Evolutionary conservation across 2,888 invertebrate species (phyloP).

Genomic region (Diplazon laetatorius): DNA sequence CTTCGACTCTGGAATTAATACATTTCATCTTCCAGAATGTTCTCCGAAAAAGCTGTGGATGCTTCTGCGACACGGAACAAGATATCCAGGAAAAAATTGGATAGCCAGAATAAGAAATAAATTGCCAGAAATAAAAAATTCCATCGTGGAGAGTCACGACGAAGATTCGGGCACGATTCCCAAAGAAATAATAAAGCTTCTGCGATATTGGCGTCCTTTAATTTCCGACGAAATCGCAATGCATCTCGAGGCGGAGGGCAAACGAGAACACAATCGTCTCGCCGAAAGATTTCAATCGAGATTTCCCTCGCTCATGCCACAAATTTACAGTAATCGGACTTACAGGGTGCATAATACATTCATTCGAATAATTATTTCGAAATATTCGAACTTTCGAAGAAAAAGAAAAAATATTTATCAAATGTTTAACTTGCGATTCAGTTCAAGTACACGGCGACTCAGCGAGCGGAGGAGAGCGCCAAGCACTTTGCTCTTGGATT

Average conservation of each 20-base stretch:
- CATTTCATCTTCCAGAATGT: conserved; percentile 84
- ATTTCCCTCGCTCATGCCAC: conserved; percentile 87
- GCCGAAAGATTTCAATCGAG: conserved; percentile 89
- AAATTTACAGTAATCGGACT: conserved; percentile 85
- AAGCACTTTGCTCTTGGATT: conserved; percentile 89
- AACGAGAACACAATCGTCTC: conserved; percentile 88
- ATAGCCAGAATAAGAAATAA: conserved; percentile 84
- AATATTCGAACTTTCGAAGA: too few relatives aligned
- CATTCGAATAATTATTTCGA: too few relatives aligned
- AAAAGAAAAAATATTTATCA: not conserved
- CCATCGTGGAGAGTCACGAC: conserved; percentile 84
- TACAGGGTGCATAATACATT: conserved; percentile 83
- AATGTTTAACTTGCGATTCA: conserved; percentile 80
- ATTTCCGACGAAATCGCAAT: conserved; percentile 85
- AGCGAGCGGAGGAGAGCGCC: conserved; percentile 90
- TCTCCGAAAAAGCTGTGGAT: conserved; percentile 89
- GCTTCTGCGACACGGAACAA: conserved; percentile 90
- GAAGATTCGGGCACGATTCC: conserved; percentile 82
- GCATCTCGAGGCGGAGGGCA: conserved; percentile 88
- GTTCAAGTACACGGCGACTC: conserved; percentile 91
- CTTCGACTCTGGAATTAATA: not conserved
- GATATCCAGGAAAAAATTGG: conserved; percentile 86
- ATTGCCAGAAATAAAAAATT: conserved; percentile 84
- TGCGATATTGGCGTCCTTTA: conserved; percentile 86
- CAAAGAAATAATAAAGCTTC: conserved; percentile 80